Evolutionary conservation across 1,140 invertebrate species (phyloP), one percentile per base, ranked within the genome.

Genomic region (Varroa destructor): DNA sequence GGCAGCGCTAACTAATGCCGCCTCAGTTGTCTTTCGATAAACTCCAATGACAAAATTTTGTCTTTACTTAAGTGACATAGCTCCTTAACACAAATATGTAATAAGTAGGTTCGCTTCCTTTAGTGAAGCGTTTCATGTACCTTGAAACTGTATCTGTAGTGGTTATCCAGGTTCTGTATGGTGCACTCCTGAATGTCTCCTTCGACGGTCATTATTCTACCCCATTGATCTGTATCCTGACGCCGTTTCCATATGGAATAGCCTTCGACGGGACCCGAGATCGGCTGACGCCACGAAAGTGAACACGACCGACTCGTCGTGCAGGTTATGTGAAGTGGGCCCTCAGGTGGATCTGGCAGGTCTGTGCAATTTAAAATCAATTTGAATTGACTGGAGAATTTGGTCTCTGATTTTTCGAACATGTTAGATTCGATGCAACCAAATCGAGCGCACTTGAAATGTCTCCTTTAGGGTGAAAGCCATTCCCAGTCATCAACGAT

Each of bases 221-320:
- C 40, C 61, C 61, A 67, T 2, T 14, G 2, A 1, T 67, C 61
- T 4, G 12, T 12, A 37, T 67, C 61, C 61, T 67, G 61, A n/a
- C 61, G 61, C 40, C 61, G 61, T 67, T 67, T 67, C 61, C 61
- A 67, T 67, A 67, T 40, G 1, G 61, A 67, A 40, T 67, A 67
- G 3, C 61, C 61, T 40, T 12, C 12, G 14, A 67, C 61, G 2
- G 61, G 61, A 3, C 61, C 61, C 37, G 61, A 25, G 14, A 67
- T 67, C 61, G 61, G 61, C 37, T 67, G 61, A 4, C 61, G 14
- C 61, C 61, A 67, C 37, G 61, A 67, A 40, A 67, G 61, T 37
- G 61, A 67, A 37, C 61, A 67, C 12, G 61, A 67, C 14, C 61
- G 61, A 40, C 61, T 67, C 3, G 61, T 67, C n/a, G 61, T 67